Base-by-base conservation (phyloP, 2,113 vertebrate genomes). In the Salvelinus sp. region DNA sequence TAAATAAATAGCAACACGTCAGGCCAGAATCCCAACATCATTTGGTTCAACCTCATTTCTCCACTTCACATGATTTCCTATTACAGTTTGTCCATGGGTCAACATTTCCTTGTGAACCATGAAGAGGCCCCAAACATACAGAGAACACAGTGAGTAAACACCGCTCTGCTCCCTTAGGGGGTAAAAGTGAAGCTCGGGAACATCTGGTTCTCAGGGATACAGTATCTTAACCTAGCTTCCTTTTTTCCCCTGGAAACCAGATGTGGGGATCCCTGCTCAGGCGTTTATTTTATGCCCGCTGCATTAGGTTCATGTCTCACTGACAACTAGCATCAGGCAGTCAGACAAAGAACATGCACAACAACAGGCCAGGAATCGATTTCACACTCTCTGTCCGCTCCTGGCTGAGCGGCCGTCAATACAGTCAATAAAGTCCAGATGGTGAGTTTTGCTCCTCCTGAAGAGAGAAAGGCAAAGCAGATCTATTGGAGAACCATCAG, bases 341-440 rank as follows among this genome's bases (percentile, higher is more conserved):
- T 88, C 78, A 76, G 86, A 88, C 84, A 69, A 78, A 75, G 48
- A 79, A 83, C 80, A 77, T 71, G 81, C 75, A 48, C 72, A 86
- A 78, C 76, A 86, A 89, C 79, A 79, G 79, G 76, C 80, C 73
- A 72, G 82, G 86, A 83, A 92, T 91, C 91, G 92, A 94, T 93
- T 91, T 89, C 73, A 80, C 78, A 84, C 88, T 89, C 93, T 91
- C 76, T 83, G 69, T 38, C 80, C 80, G 83, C 76, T 84, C 92
- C 86, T 73, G 84, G 72, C 79, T 76, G 87, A 89, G 82, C 30
- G 85, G 79, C 89, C 86, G 81, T 90, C 91, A 88, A 89, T 82
- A 85, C 83, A 82, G 91, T 94, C 94, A 89, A 94, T 93, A 89
- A 77, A 48, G 84, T 82, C 86, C 88, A 93, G 90, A 90, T 90